phyloP scores from a whole-genome alignment of 2,888 invertebrate genomes.

The Aspidiotus rigidus region DNA sequence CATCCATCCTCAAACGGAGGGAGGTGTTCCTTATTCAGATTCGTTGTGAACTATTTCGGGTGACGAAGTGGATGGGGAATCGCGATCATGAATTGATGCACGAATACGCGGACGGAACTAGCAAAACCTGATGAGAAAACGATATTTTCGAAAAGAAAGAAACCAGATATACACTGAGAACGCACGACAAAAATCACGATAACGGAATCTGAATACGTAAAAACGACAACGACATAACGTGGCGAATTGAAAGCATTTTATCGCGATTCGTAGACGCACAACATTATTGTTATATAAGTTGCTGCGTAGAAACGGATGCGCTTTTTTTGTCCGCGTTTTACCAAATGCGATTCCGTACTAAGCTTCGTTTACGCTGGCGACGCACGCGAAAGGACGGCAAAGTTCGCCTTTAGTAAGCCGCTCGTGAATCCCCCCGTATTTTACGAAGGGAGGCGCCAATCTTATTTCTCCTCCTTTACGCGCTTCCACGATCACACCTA shows the following conservation, averaged over 20 bases:
- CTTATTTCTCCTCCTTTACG: constrained; percentile 29
- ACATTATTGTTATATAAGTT: background rate
- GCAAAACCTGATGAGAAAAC: too few relatives aligned
- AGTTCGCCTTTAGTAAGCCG: constrained; percentile 22
- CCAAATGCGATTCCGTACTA: constrained; percentile 20
- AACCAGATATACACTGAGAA: too few relatives aligned
- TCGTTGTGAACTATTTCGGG: too few relatives aligned
- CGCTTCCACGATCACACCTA: constrained; percentile 26
- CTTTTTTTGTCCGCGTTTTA: constrained; percentile 19
- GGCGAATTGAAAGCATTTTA: background rate
- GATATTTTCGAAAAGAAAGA: too few relatives aligned
- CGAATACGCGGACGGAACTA: too few relatives aligned
- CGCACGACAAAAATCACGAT: too few relatives aligned
- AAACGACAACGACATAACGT: too few relatives aligned
- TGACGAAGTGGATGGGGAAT: too few relatives aligned
- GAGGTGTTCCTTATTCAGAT: too few relatives aligned
- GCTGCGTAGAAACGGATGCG: constrained; percentile 26
- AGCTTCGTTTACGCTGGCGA: constrained; percentile 20
- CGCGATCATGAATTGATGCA: too few relatives aligned
- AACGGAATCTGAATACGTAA: too few relatives aligned
- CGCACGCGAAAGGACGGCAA: constrained; percentile 18
- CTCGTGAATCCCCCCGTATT: constrained; percentile 23
- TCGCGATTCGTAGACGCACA: background rate
- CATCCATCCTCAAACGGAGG: constrained; percentile 31
- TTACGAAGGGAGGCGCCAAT: constrained; percentile 32